Base-by-base conservation (phyloP, 2,888 invertebrate genomes). In the Acrobasis repandana region DNA sequence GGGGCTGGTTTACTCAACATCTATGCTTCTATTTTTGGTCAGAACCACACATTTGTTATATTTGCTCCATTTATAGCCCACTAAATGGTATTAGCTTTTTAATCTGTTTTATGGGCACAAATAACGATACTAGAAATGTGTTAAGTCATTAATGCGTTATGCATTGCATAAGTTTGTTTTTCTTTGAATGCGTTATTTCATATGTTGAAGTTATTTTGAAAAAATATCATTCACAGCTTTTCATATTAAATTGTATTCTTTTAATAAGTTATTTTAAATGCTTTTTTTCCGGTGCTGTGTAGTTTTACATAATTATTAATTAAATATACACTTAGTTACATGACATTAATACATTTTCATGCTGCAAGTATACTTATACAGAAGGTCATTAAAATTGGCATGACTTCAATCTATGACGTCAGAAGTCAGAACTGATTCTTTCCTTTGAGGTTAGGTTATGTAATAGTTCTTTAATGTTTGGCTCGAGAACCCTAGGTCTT, bases 391-490 rank as follows among this genome's bases (percentile, higher is more conserved):
- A 65, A 64, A 65, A 67, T 61, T 58, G 57, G 63, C 66, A 63
- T 59, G 65, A 65, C 56, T 61, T 66, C 59, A 66, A 69, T 64
- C 63, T 62, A 66, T 82, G 83, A 81, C 82, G 81, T 81, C 81
- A 82, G 63, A 74, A 63, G 81, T 81, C 81, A 82, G 63, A 74
- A 63, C 61, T 63, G 68, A 73, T 79, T 78, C 69, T 75, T 69
- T 65, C 59, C 63, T 70, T 78, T 79, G 80, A 83, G 84, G 84
- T 88, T 85, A 85, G 78, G 85, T 90, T 90, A 90, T 90, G 88
- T 89, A 90, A 90, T 79, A 80, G 70, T 76, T 73, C 68, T 80
- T 74, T 75, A 73, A 70, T 69, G 67, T 67, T 67, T 66, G 62
- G 59, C 58, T 66, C 64, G 58, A 65, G 63, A 65, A 51, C 59